Evolutionary conservation across 2,888 invertebrate species (phyloP), one percentile per base, ranked within the genome.

Genomic region (Ophonus ardosiacus): DNA sequence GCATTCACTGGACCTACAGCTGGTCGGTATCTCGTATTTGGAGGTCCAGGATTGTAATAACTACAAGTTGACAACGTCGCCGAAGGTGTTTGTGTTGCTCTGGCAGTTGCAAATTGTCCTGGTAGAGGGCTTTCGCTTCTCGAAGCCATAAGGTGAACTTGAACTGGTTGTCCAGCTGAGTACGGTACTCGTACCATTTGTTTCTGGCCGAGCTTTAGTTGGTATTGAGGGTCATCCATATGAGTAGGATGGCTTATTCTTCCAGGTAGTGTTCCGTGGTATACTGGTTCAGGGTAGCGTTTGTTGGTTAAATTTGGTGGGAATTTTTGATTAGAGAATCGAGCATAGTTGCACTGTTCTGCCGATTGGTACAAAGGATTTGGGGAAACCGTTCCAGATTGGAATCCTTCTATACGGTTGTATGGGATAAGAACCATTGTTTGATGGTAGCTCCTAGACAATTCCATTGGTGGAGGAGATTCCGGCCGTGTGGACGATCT

Each of bases 341-440:
- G 87, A n/a, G 87, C 86, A 65, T 90, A 90, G 85, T 88, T 89
- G 2, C 85, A 85, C n/a, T 86, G 81, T 15, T 86, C 84, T 7
- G 86, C 56, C 84, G 87, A 86, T 63, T 89, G 88, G 84, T 90
- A 90, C 71, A 90, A 89, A 1, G 89, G 88, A 85, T 88, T 89
- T 7, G 89, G 88, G 31, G 89, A 87, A 38, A 88, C 79, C 17
- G 86, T 86, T 10, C 83, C 84, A 7, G 87, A 86, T 79, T 89
- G 89, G 79, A 89, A 90, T 17, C 89, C 90, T 88, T 92, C 91
- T 85, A 92, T 90, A 86, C 91, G 91, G 88, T 93, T 94, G 89
- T 95, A 95, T 0, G 95, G 95, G 88, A 95, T 94, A 86, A 95
- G 93, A 63, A 94, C 93, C 90, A 95, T 93, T 0, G 95, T 93